Conservation (phyloP, 2,888 invertebrate species). For the Campopleginae sp. region DNA sequence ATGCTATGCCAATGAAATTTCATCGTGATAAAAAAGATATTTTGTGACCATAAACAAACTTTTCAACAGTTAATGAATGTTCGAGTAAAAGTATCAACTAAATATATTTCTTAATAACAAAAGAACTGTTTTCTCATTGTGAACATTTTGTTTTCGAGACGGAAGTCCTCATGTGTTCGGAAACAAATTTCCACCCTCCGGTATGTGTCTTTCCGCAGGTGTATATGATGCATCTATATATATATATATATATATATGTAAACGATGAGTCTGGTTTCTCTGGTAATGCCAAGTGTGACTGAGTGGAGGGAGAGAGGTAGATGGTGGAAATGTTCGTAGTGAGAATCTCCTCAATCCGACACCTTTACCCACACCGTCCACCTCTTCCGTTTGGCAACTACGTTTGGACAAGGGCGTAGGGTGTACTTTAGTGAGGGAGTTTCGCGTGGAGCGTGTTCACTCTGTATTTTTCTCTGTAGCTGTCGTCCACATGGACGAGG, state of each 20-base stretch:
- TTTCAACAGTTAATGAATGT: too few relatives aligned
- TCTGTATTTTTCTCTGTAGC: constrained; percentile 25
- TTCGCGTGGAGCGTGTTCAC: constrained; percentile 40
- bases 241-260: constrained; percentile 9
- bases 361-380: constrained; percentile 32
- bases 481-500: background rate
- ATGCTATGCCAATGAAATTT: too few relatives aligned
- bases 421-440: constrained; percentile 35
- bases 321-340: constrained; percentile 44
- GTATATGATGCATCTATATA: constrained; percentile 9
- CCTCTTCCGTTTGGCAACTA: background rate
- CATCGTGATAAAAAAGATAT: too few relatives aligned
- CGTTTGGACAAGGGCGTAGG: constrained; percentile 35
- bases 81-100: too few relatives aligned
- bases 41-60: too few relatives aligned
- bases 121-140: background rate
- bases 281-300: constrained; percentile 30
- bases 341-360: constrained; percentile 61
- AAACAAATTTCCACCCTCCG: background rate
- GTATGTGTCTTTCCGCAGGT: too few relatives aligned
- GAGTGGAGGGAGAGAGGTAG: constrained; percentile 41
- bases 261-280: constrained; percentile 22
- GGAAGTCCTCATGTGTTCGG: background rate
- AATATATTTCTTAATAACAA: too few relatives aligned
- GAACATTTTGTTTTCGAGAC: background rate